Base-by-base conservation (phyloP, 53 echinoderm and acorn worm species). In the Antedon mediterranea region DNA sequence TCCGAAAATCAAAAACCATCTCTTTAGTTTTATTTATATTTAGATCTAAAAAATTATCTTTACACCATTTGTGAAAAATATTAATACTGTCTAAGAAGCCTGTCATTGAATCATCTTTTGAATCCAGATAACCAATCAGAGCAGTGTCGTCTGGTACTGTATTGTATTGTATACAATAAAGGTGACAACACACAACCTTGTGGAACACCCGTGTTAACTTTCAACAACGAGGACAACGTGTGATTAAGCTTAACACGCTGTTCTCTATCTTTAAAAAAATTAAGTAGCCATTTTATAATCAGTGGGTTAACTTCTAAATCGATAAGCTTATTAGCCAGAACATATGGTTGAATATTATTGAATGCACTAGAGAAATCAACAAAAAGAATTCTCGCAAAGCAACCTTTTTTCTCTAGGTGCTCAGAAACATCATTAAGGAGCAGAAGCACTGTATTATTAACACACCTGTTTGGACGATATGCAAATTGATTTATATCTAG, bases 381-480 rank as follows among this genome's bases (percentile, higher is more conserved):
- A 57, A 57, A 57, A 6, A 57, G 20, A 74, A 79, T 78, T 43
- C 76, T 82, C 31, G 71, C 76, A 28, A 82, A 23, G 23, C 57
- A 44, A 32, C 37, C 37, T 6, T 6, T 11, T 37, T 37, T 37
- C 37, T 37, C 37, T 37, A 37, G 11, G 4, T 37, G 11, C 11
- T 37, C 4, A 37, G 4, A 37, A 11, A 37, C 37, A 37, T 37
- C 37, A 37, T 37, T 37, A 37, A n/a, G n/a, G n/a, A n/a, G n/a
- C n/a, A n/a, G n/a, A n/a, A n/a, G n/a, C n/a, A n/a, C n/a, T n/a
- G n/a, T n/a, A n/a, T n/a, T n/a, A n/a, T n/a, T n/a, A n/a, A n/a
- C n/a, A n/a, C n/a, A n/a, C n/a, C n/a, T n/a, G n/a, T n/a, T n/a
- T n/a, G n/a, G n/a, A n/a, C n/a, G n/a, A n/a, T n/a, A n/a, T n/a